Percentiles rank a stretch among this genome's conserved stretches.
These are phyloP conservation scores for Calameuta pallipes DNA, from an alignment of 2,888 invertebrate genomes.

Conservation along the genomic window DNA sequence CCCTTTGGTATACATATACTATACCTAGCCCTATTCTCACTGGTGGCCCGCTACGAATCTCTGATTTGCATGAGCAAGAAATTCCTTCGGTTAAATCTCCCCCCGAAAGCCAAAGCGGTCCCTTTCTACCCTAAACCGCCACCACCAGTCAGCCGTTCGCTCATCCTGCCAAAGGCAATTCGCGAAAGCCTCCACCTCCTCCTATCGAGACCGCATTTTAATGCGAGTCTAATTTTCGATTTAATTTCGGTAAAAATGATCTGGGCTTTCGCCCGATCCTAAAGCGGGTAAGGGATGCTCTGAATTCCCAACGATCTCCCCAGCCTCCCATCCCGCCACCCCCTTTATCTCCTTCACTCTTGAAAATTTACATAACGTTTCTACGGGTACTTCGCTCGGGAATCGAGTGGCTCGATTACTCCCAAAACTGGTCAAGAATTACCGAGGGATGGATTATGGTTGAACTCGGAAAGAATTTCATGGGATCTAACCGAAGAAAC, in stretches of 20 bases:
- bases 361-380: slow-evolving; percentile 53
- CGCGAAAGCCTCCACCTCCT: slow-evolving; percentile 1
- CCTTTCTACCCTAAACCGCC: slow-evolving; percentile 18
- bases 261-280: slow-evolving; percentile 46
- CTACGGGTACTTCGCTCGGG: slow-evolving; percentile 36
- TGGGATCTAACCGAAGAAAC: too few relatives aligned
- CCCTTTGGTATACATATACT: neutral
- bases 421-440: neutral
- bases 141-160: slow-evolving; percentile 47
- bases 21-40: neutral
- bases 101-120: slow-evolving; percentile 38
- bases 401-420: neutral
- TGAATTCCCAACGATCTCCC: slow-evolving; percentile 41
- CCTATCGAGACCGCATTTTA: slow-evolving; percentile 61
- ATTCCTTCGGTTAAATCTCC: slow-evolving; percentile 52
- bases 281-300: slow-evolving; percentile 31
- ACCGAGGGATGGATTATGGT: neutral
- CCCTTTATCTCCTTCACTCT: slow-evolving; percentile 22
- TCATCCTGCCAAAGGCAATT: slow-evolving; percentile 24
- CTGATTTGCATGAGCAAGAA: slow-evolving; percentile 60
- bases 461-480: neutral
- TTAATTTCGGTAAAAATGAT: slow-evolving; percentile 64
- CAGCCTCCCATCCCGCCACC: slow-evolving; percentile 5
- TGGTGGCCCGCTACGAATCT: slow-evolving; percentile 40
- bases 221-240: slow-evolving; percentile 64